Conservation (phyloP, 2,888 invertebrate genomes). For the Caenorhabditis plicata region DNA sequence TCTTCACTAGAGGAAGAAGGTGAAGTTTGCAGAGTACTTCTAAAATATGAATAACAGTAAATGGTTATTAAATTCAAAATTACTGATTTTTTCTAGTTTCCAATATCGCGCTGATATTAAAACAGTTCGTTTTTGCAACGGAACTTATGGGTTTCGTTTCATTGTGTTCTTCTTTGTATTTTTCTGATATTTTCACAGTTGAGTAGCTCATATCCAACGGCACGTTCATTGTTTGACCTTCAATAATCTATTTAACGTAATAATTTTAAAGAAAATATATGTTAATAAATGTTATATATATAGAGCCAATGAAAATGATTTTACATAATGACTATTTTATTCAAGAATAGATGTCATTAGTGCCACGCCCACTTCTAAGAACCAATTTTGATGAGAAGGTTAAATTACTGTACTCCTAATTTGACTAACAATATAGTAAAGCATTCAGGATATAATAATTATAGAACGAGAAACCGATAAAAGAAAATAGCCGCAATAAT, state of each 20-base stretch:
- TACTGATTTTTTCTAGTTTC: slow-evolving; percentile 30
- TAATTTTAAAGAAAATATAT: background rate
- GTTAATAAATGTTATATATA: slow-evolving; percentile 5
- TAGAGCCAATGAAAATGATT: slow-evolving; percentile 23
- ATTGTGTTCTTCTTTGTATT: slow-evolving; percentile 13
- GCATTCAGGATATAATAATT: too few relatives aligned
- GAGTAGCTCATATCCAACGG: slow-evolving; percentile 25
- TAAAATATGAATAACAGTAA: slow-evolving; percentile 1
- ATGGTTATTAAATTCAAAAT: slow-evolving; percentile 2
- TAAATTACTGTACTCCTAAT: too few relatives aligned
- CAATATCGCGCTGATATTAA: slow-evolving; percentile 35
- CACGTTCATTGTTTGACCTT: slow-evolving; percentile 18
- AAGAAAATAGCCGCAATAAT: too few relatives aligned
- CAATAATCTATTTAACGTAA: background rate
- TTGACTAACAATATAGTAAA: too few relatives aligned
- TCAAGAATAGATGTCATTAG: too few relatives aligned
- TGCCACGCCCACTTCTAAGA: slow-evolving; percentile 18
- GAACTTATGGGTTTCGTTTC: slow-evolving; percentile 4
- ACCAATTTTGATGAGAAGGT: slow-evolving; percentile 10
- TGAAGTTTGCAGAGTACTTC: slow-evolving; percentile 42
- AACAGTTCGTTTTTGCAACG: slow-evolving; percentile 12
- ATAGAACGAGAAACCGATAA: too few relatives aligned
- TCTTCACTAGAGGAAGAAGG: slow-evolving; percentile 48
- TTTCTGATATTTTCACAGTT: background rate
- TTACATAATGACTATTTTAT: too few relatives aligned